Evolutionary conservation across 2,113 vertebrate genomes (phyloP).

Genomic region (Ageneiosus marmoratus): DNA sequence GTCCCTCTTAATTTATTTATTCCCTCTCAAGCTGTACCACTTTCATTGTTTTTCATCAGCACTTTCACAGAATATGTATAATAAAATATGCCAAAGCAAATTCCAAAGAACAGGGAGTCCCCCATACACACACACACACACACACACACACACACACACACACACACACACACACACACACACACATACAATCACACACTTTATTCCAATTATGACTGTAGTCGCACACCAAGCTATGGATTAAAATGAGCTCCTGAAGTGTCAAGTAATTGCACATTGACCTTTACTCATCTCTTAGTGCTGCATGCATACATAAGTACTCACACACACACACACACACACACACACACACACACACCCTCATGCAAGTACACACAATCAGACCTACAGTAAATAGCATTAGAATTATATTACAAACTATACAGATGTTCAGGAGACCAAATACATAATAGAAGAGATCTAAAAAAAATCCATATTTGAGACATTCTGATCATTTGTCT

Average conservation of each 20-base stretch:
- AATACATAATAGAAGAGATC: neutral
- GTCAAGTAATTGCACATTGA: slow-evolving; percentile 43
- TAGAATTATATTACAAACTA: slow-evolving; percentile 34
- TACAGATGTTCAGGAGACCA: slow-evolving; percentile 5
- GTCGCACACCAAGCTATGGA: slow-evolving; percentile 15
- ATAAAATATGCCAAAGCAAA: slow-evolving; percentile 28
- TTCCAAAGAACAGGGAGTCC: neutral
- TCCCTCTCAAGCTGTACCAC: neutral
- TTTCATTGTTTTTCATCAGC: neutral
- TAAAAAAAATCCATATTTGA: neutral
- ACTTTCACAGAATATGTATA: slow-evolving; percentile 12
- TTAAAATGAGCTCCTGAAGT: slow-evolving; percentile 42
- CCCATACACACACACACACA: too few species aligned
- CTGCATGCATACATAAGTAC: neutral
- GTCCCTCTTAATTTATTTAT: neutral
- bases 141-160: too few species aligned
- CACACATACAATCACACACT: too few species aligned
- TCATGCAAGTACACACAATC: too few species aligned
- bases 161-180: too few species aligned
- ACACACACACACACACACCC: neutral
- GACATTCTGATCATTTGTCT: neutral
- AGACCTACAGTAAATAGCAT: slow-evolving; percentile 2
- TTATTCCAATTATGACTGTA: slow-evolving; percentile 27
- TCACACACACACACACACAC: neutral
- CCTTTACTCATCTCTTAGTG: slow-evolving; percentile 34